Evolutionary conservation across 2,888 invertebrate genomes (phyloP).

Genomic region (Campoletis raptor): DNA sequence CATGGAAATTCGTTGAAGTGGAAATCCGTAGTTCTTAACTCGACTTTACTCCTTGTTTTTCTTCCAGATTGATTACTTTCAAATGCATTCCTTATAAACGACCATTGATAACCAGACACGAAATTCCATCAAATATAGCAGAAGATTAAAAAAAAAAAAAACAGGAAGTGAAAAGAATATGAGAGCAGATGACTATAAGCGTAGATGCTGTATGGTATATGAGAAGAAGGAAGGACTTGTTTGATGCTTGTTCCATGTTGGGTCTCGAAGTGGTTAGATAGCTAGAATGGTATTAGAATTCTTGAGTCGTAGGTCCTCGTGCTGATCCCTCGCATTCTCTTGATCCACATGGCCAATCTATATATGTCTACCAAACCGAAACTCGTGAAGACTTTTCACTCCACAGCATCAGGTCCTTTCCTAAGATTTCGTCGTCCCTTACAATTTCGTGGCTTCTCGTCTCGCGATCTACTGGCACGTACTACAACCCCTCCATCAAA

Average conservation of each 20-base stretch:
- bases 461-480: conserved; percentile 54
- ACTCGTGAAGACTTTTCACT: conserved; percentile 21
- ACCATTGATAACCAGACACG: neutral
- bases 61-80: neutral
- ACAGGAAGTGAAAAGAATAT: neutral
- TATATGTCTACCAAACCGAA: neutral
- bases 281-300: conserved; percentile 61
- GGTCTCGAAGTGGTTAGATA: conserved; percentile 14
- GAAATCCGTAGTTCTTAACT: neutral
- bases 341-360: conserved; percentile 4
- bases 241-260: neutral
- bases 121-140: neutral
- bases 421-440: conserved; percentile 62
- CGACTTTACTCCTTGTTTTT: neutral
- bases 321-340: conserved; percentile 54
- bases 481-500: conserved; percentile 59
- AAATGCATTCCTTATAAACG: neutral
- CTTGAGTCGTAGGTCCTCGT: conserved; percentile 47
- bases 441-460: conserved; percentile 57
- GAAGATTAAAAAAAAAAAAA: neutral
- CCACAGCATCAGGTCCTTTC: conserved; percentile 54
- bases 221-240: neutral
- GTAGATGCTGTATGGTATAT: neutral
- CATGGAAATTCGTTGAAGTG: neutral
- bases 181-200: neutral